Conservation (phyloP, 2,888 invertebrate species). For the Caenorhabditis plicata region DNA sequence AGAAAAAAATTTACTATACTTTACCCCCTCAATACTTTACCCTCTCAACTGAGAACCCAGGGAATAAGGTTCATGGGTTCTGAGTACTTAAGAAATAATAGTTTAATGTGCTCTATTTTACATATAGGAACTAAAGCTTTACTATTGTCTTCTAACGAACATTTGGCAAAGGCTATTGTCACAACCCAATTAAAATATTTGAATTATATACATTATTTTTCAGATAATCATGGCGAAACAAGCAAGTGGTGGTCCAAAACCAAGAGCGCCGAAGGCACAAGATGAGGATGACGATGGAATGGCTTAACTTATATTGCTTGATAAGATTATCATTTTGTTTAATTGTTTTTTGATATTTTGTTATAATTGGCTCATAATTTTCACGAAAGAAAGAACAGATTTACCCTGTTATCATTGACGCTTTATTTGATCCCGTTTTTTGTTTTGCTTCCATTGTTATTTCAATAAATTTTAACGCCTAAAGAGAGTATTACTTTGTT, state of each 20-base stretch:
- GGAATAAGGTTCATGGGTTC: too few species aligned
- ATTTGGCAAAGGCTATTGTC: background rate
- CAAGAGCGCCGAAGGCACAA: constrained; percentile 59
- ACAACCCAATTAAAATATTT: background rate
- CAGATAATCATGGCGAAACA: constrained; percentile 71
- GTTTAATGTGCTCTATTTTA: background rate
- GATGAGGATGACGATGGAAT: constrained; percentile 68
- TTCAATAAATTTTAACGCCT: background rate
- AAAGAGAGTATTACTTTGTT: background rate
- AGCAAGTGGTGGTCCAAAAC: constrained; percentile 69
- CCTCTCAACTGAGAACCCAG: too few species aligned
- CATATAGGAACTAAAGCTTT: too few species aligned
- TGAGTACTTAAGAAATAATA: too few species aligned
- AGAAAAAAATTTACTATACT: too few species aligned
- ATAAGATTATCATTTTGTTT: background rate
- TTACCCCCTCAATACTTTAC: too few species aligned
- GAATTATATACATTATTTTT: constrained; percentile 9
- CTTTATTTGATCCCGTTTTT: background rate
- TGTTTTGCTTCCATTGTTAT: background rate
- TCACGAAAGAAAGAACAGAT: background rate
- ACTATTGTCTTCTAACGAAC: too few species aligned
- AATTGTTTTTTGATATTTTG: constrained; percentile 7
- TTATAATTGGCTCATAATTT: background rate
- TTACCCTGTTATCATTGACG: background rate
- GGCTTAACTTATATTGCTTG: constrained; percentile 50